These are phyloP conservation scores for Marcusenius ussheri DNA, from an alignment of 2,113 vertebrate genomes.

Conservation along the genomic window DNA sequence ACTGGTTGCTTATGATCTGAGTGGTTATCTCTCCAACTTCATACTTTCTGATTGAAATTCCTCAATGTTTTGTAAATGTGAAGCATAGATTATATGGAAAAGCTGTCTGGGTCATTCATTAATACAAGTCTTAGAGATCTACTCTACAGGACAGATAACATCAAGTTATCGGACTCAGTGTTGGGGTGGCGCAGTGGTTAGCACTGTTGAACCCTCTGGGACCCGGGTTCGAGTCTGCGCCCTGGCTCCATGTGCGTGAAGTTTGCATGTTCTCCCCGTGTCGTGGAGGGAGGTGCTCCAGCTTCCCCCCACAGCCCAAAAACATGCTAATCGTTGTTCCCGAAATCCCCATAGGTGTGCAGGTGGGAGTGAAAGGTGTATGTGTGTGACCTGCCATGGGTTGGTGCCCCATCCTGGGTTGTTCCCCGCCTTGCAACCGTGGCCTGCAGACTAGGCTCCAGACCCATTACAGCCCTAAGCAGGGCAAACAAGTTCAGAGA, in stretches of 20 bases:
- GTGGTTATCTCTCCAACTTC: background rate
- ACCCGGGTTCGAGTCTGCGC: background rate
- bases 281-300: background rate
- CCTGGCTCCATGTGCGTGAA: background rate
- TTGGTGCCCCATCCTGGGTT: background rate
- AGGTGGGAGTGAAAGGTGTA: background rate
- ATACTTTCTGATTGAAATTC: background rate
- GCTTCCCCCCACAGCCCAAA: background rate
- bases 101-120: background rate
- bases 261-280: background rate
- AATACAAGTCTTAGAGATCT: background rate
- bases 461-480: background rate
- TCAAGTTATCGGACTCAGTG: background rate
- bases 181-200: background rate
- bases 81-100: background rate
- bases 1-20: too few species aligned
- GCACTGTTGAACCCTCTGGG: background rate
- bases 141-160: background rate
- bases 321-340: background rate
- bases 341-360: background rate
- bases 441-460: background rate
- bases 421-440: background rate
- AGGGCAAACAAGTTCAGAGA: background rate
- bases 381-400: background rate
- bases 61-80: background rate